Conservation (phyloP, 1,140 invertebrate genomes). For the Drosophila biarmipes region DNA sequence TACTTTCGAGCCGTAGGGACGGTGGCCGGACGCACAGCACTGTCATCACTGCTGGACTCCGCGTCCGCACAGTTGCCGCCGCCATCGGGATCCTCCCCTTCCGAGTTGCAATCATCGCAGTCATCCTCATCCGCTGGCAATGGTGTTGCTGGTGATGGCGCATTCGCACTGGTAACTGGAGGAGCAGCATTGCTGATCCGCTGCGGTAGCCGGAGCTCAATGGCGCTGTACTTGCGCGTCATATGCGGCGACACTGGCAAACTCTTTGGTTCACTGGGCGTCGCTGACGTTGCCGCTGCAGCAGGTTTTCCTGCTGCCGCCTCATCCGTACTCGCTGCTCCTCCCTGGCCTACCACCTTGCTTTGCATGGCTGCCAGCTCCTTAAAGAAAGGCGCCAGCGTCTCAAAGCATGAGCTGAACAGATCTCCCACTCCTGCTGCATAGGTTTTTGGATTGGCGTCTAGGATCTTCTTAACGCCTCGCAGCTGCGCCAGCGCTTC, state of each 20-base stretch:
- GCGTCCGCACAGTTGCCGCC: conserved; percentile 80
- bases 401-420: conserved; percentile 91
- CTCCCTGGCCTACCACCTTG: conserved; percentile 26
- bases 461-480: conserved; percentile 92
- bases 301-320: not conserved
- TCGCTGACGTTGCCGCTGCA: conserved; percentile 8
- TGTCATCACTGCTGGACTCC: conserved; percentile 81
- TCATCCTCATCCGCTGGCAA: conserved; percentile 53
- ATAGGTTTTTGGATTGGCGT: conserved; percentile 85
- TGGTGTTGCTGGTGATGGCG: not conserved
- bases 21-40: conserved; percentile 60
- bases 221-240: conserved; percentile 74
- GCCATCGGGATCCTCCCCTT: conserved; percentile 73
- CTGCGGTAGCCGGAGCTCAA: conserved; percentile 67
- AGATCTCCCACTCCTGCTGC: conserved; percentile 85
- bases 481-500: conserved; percentile 88
- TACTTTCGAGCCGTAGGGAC: conserved; percentile 70
- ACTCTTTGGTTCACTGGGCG: conserved; percentile 84
- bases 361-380: conserved; percentile 69
- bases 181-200: conserved; percentile 38
- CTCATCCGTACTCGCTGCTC: conserved; percentile 28
- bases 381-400: conserved; percentile 87
- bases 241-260: conserved; percentile 85
- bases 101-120: conserved; percentile 70
- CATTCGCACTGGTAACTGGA: conserved; percentile 10